Percentiles rank a stretch among this genome's conserved stretches.
Evolutionary conservation across 2,113 vertebrate species (phyloP).

Genomic region (Eretmochelys imbricata): DNA sequence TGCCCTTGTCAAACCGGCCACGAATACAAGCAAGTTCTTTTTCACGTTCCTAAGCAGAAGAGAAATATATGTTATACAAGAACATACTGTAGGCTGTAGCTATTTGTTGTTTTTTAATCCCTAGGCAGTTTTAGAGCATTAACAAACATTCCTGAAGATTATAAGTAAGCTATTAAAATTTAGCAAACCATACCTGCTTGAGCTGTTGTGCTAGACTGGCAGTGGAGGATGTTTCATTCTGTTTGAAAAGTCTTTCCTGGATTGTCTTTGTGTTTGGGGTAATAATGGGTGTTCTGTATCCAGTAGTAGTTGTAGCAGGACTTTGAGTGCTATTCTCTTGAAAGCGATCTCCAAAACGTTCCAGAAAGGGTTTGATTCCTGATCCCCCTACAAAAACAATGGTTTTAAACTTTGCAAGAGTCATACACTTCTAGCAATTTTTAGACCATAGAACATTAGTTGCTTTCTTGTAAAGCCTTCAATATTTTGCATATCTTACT

Average conservation of each 20-base stretch:
- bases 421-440: not conserved
- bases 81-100: not conserved
- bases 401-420: not conserved
- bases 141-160: not conserved
- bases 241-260: slow-evolving; percentile 86
- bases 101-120: not conserved
- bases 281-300: slow-evolving; percentile 73
- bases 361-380: slow-evolving; percentile 92
- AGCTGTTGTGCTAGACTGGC: slow-evolving; percentile 86
- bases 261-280: slow-evolving; percentile 89
- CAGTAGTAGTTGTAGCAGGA: slow-evolving; percentile 65
- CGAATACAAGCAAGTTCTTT: slow-evolving; percentile 90
- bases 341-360: slow-evolving; percentile 91
- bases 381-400: slow-evolving; percentile 73
- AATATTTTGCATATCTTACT: not conserved
- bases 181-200: slow-evolving; percentile 83
- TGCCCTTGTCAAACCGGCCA: slow-evolving; percentile 88
- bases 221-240: slow-evolving; percentile 82
- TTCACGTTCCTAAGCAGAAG: slow-evolving; percentile 87
- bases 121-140: not conserved
- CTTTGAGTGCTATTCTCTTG: slow-evolving; percentile 80
- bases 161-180: not conserved
- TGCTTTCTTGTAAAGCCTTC: not conserved
- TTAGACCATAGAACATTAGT: not conserved
- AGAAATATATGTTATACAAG: not conserved